These are phyloP conservation scores for Edolisoma coerulescens DNA, from an alignment of 2,113 vertebrate species.

Conservation along the genomic window DNA sequence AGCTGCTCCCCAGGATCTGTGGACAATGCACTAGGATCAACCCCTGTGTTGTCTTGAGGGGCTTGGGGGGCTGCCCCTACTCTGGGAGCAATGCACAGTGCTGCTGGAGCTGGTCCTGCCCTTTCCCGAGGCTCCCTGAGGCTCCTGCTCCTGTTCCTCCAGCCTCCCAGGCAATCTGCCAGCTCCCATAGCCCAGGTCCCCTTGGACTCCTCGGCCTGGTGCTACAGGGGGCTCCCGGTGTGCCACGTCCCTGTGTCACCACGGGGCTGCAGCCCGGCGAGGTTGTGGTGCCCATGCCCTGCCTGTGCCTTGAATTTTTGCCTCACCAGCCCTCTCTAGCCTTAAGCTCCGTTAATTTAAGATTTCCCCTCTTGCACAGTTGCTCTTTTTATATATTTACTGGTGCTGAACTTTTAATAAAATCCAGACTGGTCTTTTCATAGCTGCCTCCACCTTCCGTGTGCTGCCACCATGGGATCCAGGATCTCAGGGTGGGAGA, in stretches of 20 bases:
- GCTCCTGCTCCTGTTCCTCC: background rate
- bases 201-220: accelerated
- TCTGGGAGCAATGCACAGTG: background rate
- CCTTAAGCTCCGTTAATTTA: slow-evolving; percentile 52
- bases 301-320: background rate
- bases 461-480: accelerated
- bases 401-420: slow-evolving; percentile 49
- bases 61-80: background rate
- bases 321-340: background rate
- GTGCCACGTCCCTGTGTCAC: accelerated
- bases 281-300: accelerated
- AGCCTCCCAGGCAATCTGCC: background rate
- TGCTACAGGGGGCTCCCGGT: background rate
- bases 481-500: background rate
- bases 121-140: background rate
- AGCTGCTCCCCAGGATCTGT: background rate
- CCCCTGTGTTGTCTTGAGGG: background rate
- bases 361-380: background rate
- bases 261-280: accelerated
- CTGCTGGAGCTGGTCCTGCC: background rate
- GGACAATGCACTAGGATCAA: accelerated
- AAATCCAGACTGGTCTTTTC: background rate
- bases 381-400: background rate
- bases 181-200: background rate
- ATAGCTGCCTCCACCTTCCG: background rate